Base-by-base conservation (phyloP, 92 coral and sea anemone species). In the Epizoanthus ramosus region DNA sequence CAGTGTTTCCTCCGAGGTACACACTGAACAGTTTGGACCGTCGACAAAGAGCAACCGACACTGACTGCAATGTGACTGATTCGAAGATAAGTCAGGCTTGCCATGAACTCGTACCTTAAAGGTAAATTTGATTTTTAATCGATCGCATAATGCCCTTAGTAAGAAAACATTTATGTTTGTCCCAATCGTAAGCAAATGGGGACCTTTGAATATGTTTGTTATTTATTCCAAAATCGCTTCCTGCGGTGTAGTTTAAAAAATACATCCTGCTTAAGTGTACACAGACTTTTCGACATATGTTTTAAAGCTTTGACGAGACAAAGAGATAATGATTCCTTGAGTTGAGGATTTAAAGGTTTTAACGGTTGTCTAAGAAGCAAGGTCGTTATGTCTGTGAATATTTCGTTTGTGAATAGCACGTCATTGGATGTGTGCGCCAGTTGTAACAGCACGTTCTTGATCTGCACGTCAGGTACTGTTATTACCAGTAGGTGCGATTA, bases 381-480 rank as follows among this genome's bases (percentile, higher is more conserved):
- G 23, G 17, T 45, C 10, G 12, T 73, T 22, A 73, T 45, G 79
- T 15, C 21, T 15, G 65, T 56, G 39, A 74, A 74, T 31, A 74
- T 54, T 56, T 18, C 39, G 47, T 17, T 57, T 74, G 6, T 56
- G 21, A 74, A 74, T 74, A 24, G 63, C 1, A 74, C 79, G 18
- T 56, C 45, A 3, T 22, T 53, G 65, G 65, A 25, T 9, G 79
- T 56, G 13, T 74, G 79, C 35, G 14, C 64, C 14, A 24, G 47
- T 16, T 74, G 79, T 56, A 54, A 74, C 79, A 74, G 79, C 16
- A 74, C 79, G 16, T 74, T 74, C 28, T 63, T 74, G 14, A 52
- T 74, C 65, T 74, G 79, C 23, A 53, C 79, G 17, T 74, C 79
- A 74, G 79, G 79, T 74, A 74, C 18, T 14, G 57, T 52, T 33